Base-by-base conservation (phyloP, 2,797 vertebrate genomes). In the Sebastes steindachneri region DNA sequence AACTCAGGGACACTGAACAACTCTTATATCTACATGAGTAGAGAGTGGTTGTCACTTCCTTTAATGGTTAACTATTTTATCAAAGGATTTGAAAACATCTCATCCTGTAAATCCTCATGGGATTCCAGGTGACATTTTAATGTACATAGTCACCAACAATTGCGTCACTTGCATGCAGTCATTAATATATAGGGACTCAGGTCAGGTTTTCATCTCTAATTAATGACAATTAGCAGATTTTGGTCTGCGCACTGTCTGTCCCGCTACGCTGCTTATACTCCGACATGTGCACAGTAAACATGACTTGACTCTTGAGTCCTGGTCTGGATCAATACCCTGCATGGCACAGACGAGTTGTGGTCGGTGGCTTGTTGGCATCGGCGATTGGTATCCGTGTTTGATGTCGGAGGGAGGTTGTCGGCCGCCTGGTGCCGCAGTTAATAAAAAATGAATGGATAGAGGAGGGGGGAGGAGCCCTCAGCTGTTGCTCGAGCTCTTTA, bases 401-500 rank as follows among this genome's bases (percentile, higher is more conserved):
- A 83, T 83, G 86, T 85, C 26, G 60, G 64, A 84, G 86, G 72
- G 80, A 84, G 79, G 86, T 84, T 87, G 84, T 88, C 84, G 82
- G 77, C 82, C 41, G 85, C 91, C 77, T 48, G 70, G 89, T 95
- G 93, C 94, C 88, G 94, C 94, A 95, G 94, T 94, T 95, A 92
- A 96, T 96, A 94, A 96, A 96, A 96, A 95, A 96, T 96, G 93
- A 94, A 95, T 94, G 92, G 92, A 82, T 84, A 80, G 83, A 86
- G 67, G 77, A 88, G 35, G 63, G 80, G 71, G 91, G 90, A 77
- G 93, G 92, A 90, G 82, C 80, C 58, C 76, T 92, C 87, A 89
- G 90, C 91, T 93, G 91, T 92, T 89, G 90, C 86, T 73, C 9
- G 15, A 78, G 83, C 84, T 84, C 84, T 88, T 93, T 94, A 93